phyloP scores from a whole-genome alignment of 2,888 invertebrate species.

The Formica aserva region DNA sequence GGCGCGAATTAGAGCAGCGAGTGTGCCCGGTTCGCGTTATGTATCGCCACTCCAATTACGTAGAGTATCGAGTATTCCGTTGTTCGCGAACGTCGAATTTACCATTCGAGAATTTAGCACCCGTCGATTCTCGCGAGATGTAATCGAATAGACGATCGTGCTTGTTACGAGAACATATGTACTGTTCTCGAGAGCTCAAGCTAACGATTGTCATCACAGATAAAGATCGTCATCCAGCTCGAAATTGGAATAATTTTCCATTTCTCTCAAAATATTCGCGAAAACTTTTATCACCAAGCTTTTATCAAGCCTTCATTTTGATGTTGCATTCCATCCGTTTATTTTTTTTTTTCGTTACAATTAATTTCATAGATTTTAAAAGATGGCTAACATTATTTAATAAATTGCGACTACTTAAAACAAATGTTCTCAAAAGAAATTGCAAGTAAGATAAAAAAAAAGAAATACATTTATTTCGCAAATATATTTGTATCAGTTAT shows the following conservation, averaged over 20 bases:
- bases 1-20: slow-evolving; percentile 37
- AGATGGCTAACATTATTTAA: not conserved
- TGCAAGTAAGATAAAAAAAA: not conserved
- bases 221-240: slow-evolving; percentile 44
- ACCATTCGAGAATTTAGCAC: slow-evolving; percentile 38
- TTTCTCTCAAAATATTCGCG: not conserved
- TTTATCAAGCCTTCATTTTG: not conserved
- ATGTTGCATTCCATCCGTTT: not conserved
- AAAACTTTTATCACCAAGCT: not conserved
- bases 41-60: slow-evolving; percentile 65
- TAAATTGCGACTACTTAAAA: not conserved
- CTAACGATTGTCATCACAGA: slow-evolving; percentile 46
- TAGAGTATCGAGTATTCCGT: slow-evolving; percentile 64
- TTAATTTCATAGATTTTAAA: not conserved
- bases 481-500: not conserved
- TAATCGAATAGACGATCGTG: slow-evolving; percentile 68
- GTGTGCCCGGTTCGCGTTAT: slow-evolving; percentile 24
- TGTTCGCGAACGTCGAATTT: slow-evolving; percentile 58
- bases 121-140: slow-evolving; percentile 64
- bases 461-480: not conserved
- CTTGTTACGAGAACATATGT: slow-evolving; percentile 63
- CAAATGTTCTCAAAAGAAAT: not conserved
- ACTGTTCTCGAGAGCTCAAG: slow-evolving; percentile 38
- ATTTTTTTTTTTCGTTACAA: not conserved
- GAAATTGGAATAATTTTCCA: not conserved